Base-by-base conservation (phyloP, 2,113 vertebrate species). In the Connochaetes taurinus region DNA sequence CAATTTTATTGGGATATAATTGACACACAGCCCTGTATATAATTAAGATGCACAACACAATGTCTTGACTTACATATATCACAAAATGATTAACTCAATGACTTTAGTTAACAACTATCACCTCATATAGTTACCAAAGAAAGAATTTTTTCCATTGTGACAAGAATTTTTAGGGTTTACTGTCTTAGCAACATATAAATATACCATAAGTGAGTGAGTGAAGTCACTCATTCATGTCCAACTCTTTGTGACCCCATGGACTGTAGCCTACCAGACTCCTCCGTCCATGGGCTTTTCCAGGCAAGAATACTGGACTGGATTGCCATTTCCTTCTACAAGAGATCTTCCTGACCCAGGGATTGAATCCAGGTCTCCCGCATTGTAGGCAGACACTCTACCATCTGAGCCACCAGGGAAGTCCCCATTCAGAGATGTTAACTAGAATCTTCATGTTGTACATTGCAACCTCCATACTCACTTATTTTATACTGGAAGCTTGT, bases 341-440 rank as follows among this genome's bases (percentile, higher is more conserved):
- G 67, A 23, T 23, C 19, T 71, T 71, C 19, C 67, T 21, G 19
- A 40, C 2, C n/a, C n/a, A 40, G 67, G 67, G 67, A 40, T 71
- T 40, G n/a, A 23, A 40, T 21, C n/a, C 5, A 0, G 67, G 67
- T 12, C n/a, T 71, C 10, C 19, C 1, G 0, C 67, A 23, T 40
- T 71, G n/a, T 71, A 71, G 67, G 67, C n/a, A 71, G 67, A 71
- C 0, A 1, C n/a, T 71, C 23, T 71, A 71, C 19, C 5, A 0
- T 71, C 67, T 71, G n/a, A 40, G n/a, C n/a, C 67, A 71, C 19
- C 67, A 71, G 19, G 8, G 19, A 71, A 12, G n/a, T 23, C 67
- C 67, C n/a, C 67, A 40, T 40, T 10, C 17, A 21, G 47, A 31
- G 9, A 47, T 21, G 45, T 81, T 81, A 50, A 50, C 45, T 81